Base-by-base conservation (phyloP, 2,888 invertebrate species). In the Cryptocheilus praepositus region DNA sequence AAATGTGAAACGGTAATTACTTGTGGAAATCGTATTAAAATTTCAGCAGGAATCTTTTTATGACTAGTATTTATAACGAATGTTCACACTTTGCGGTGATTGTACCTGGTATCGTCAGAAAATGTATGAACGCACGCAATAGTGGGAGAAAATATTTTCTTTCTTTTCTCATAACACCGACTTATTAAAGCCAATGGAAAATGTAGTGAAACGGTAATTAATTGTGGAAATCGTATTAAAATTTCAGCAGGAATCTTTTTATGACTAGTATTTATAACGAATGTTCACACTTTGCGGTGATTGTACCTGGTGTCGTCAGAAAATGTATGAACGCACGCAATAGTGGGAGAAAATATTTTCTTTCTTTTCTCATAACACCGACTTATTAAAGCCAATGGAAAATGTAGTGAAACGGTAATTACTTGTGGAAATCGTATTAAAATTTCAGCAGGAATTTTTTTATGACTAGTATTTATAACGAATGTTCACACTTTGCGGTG, bases 341-440 rank as follows among this genome's bases (percentile, higher is more conserved):
- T 11, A 36, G 36, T 36, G 8, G 36, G 8, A 36, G 11, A 36
- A 36, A 36, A 36, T 11, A 36, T 36, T 36, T 36, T 7, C 13
- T 36, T 36, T 36, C n/a, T n/a, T n/a, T n/a, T n/a, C n/a, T n/a
- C 36, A 36, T 36, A 36, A 36, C 11, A 36, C 36, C 65, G 69
- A 22, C 25, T 74, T 13, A 43, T 67, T 49, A 60, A 69, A 13
- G 15, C 49, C 49, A 49, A 54, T 28, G 80, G 77, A 5, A 64
- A 64, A 3, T 59, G 67, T 49, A n/a, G n/a, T n/a, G 69, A 80
- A 8, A 63, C 57, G 76, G 79, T 80, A 80, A 70, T 61, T 70
- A 55, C 15, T 56, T 21, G 22, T 22, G 15, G 15, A 16, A 8
- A 43, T 8, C 4, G 25, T 16, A 2, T 13, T 13, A 61, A 15